Evolutionary conservation across 2,888 invertebrate genomes (phyloP).

Genomic region (Lasioglossum leucozonium): DNA sequence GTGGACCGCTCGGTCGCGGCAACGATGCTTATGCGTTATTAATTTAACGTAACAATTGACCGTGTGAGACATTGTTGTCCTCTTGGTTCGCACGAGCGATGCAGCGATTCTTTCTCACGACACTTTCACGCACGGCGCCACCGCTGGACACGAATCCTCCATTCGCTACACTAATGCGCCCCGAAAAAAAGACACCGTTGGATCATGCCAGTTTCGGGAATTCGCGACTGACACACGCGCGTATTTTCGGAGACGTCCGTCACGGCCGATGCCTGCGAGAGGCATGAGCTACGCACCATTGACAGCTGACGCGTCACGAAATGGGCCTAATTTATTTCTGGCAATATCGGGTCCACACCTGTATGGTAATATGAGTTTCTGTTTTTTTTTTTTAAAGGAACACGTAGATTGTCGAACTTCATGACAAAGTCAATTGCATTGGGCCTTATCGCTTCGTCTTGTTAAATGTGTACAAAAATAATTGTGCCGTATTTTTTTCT

Average conservation of each 20-base stretch:
- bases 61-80: conserved; percentile 61
- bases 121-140: conserved; percentile 47
- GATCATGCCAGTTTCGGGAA: background rate
- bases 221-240: background rate
- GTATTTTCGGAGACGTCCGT: background rate
- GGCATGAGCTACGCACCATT: background rate
- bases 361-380: background rate
- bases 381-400: background rate
- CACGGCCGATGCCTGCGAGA: background rate
- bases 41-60: conserved; percentile 55
- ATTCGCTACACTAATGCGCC: background rate
- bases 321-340: background rate
- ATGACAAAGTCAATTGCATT: too few species aligned
- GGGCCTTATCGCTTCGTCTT: too few species aligned
- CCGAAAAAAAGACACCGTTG: background rate
- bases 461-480: too few species aligned
- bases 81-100: conserved; percentile 62
- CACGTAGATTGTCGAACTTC: too few species aligned
- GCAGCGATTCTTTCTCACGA: conserved; percentile 61
- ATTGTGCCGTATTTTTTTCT: too few species aligned
- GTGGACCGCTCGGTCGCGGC: background rate
- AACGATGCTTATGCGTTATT: conserved; percentile 45
- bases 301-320: background rate
- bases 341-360: background rate
- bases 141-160: conserved; percentile 32